Conservation (phyloP, 2,888 invertebrate species). For the Formica aserva region DNA sequence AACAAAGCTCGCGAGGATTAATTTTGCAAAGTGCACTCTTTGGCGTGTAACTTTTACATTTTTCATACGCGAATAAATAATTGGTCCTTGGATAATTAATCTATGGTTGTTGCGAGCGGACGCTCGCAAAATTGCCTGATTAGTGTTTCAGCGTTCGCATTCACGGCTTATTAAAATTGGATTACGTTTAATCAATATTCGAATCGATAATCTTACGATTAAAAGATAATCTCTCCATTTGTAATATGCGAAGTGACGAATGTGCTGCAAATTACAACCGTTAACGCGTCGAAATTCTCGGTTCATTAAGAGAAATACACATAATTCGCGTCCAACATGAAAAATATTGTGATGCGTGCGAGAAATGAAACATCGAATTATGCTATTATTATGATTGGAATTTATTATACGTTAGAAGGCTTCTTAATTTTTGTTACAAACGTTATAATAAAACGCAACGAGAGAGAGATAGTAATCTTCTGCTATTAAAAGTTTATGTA, state of each 20-base stretch:
- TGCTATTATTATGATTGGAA: constrained; percentile 16
- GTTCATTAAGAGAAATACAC: not conserved
- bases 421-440: constrained; percentile 37
- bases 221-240: not conserved
- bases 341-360: not conserved
- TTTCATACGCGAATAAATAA: constrained; percentile 50
- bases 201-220: constrained; percentile 39
- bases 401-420: not conserved
- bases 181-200: constrained; percentile 33
- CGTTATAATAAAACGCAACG: constrained; percentile 36
- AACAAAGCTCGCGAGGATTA: constrained; percentile 48
- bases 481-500: constrained; percentile 50
- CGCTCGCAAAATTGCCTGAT: constrained; percentile 29
- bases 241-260: not conserved
- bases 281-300: not conserved
- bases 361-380: constrained; percentile 9
- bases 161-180: constrained; percentile 31
- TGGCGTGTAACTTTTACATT: constrained; percentile 21
- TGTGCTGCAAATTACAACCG: not conserved
- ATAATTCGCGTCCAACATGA: not conserved
- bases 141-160: constrained; percentile 19
- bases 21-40: constrained; percentile 41
- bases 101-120: constrained; percentile 7
- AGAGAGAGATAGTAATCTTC: constrained; percentile 43
- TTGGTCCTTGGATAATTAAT: constrained; percentile 49